These are phyloP conservation scores for Neogale vison DNA, from an alignment of 2,113 vertebrate species.

Conservation along the genomic window DNA sequence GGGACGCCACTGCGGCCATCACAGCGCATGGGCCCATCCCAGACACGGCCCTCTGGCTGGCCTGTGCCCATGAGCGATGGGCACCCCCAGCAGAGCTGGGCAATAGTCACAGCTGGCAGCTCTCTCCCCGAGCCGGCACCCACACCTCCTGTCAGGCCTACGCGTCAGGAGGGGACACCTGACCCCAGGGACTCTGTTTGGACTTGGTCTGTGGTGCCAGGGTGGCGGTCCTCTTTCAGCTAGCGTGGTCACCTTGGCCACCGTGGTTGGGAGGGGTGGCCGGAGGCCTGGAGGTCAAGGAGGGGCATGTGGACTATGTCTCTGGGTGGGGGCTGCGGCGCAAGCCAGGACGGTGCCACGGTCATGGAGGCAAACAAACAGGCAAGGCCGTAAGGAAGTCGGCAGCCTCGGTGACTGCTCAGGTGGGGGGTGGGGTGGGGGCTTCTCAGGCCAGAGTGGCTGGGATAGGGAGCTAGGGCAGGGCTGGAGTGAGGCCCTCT, in stretches of 20 bases:
- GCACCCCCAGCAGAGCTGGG: background rate
- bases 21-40: rapidly evolving
- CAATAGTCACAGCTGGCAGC: background rate
- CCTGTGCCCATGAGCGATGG: background rate
- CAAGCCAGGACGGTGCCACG: background rate
- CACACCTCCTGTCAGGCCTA: background rate
- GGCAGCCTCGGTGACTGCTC: background rate
- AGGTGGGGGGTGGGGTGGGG: too few species aligned
- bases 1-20: rapidly evolving
- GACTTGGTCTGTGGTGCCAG: background rate
- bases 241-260: background rate
- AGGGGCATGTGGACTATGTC: rapidly evolving
- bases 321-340: background rate
- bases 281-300: background rate
- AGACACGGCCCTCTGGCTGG: background rate
- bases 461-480: background rate
- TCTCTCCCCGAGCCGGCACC: rapidly evolving
- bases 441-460: background rate
- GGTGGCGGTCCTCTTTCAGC: background rate
- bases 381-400: background rate
- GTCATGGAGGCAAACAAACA: background rate
- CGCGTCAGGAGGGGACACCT: rapidly evolving
- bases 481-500: background rate
- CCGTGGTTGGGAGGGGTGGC: background rate
- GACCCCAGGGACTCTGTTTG: background rate